phyloP scores from a whole-genome alignment of 1,140 invertebrate species.

The Tetraneura akinire region DNA sequence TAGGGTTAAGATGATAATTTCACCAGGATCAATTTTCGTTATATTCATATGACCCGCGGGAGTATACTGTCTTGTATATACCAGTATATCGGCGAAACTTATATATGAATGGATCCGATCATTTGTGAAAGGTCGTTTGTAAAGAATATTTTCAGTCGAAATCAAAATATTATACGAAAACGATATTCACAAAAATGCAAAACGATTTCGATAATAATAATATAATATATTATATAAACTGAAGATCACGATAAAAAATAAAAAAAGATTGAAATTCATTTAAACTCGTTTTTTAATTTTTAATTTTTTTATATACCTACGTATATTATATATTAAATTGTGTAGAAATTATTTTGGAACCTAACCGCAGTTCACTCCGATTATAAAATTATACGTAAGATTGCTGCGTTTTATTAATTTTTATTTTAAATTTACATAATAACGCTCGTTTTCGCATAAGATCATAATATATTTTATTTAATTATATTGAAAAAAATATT shows the following conservation, averaged over 20 bases:
- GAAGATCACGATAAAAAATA: background rate
- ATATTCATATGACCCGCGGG: background rate
- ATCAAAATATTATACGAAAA: background rate
- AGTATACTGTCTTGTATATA: background rate
- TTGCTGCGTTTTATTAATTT: too few relatives aligned
- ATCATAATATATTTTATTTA: too few relatives aligned
- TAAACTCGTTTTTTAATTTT: too few relatives aligned
- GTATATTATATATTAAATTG: too few relatives aligned
- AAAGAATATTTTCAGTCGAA: background rate
- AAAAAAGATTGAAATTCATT: background rate
- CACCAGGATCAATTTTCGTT: background rate
- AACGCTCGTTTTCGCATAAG: too few relatives aligned
- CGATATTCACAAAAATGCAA: background rate
- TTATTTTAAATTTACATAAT: too few relatives aligned
- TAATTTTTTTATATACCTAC: too few relatives aligned
- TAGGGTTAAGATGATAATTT: background rate
- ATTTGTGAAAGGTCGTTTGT: background rate
- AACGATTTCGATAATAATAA: too few relatives aligned
- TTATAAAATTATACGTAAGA: too few relatives aligned
- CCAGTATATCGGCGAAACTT: background rate
- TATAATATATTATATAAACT: background rate
- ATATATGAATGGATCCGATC: background rate
- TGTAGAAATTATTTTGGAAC: too few relatives aligned
- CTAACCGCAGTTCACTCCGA: too few relatives aligned
- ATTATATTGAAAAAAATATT: constrained; percentile 3